Percentiles rank a stretch among this genome's conserved stretches.
phyloP scores from a whole-genome alignment of 2,797 vertebrate species.

The Novumbra hubbsi region DNA sequence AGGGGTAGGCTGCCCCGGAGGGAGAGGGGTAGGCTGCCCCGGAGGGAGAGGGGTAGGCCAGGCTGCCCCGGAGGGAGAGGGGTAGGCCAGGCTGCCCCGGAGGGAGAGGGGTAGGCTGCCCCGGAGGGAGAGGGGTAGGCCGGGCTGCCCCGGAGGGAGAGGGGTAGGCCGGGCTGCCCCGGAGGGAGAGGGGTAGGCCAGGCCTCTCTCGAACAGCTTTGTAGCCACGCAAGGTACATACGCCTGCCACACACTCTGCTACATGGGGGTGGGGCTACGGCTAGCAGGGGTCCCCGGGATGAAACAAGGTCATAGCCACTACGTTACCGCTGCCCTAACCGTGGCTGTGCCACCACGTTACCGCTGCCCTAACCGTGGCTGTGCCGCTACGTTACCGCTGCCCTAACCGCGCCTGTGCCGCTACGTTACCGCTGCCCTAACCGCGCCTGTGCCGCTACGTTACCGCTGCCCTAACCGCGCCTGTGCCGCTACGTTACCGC shows the following conservation, averaged over 20 bases:
- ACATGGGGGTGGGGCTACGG: not conserved
- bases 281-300: not conserved
- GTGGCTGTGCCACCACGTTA: not conserved
- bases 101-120: conserved; percentile 56
- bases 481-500: not conserved
- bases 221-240: not conserved
- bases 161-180: conserved; percentile 51
- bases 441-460: not conserved
- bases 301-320: not conserved
- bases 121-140: conserved; percentile 41
- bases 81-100: conserved; percentile 55
- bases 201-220: conserved; percentile 12
- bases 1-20: conserved; percentile 50
- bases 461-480: not conserved
- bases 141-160: too few species aligned
- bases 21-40: conserved; percentile 47
- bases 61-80: conserved; percentile 11
- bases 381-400: too few species aligned
- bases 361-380: not conserved
- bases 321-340: not conserved
- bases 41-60: too few species aligned
- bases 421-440: too few species aligned
- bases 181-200: conserved; percentile 43
- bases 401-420: too few species aligned
- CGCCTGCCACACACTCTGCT: not conserved